Percentiles rank a stretch among this genome's conserved stretches.
phyloP scores from a whole-genome alignment of 2,113 vertebrate species.

The Orycteropus afer region DNA sequence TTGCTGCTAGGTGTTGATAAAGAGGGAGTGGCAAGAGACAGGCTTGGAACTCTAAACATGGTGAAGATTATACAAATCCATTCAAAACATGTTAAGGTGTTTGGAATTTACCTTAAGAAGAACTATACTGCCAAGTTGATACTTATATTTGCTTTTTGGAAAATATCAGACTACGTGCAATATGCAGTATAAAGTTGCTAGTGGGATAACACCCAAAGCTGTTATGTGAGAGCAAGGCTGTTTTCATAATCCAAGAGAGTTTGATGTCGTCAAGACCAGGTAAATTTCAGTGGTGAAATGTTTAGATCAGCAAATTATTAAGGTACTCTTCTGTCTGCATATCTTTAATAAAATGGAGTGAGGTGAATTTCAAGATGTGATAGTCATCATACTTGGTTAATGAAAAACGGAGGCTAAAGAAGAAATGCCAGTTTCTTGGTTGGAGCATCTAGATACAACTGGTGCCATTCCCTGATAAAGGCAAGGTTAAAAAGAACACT shows the following conservation, averaged over 20 bases:
- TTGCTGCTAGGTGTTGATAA: neutral
- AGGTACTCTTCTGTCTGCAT: neutral
- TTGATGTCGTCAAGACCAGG: neutral
- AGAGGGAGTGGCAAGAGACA: neutral
- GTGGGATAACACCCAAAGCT: neutral
- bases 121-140: neutral
- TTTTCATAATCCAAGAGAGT: neutral
- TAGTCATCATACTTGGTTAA: neutral
- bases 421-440: neutral
- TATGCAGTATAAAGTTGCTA: neutral
- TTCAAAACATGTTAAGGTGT: neutral
- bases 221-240: neutral
- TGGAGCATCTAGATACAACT: neutral
- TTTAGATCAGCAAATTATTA: neutral
- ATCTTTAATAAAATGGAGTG: neutral
- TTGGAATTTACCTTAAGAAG: neutral
- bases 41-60: neutral
- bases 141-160: neutral
- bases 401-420: neutral
- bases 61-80: neutral
- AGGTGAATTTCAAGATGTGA: neutral
- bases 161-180: neutral
- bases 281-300: neutral
- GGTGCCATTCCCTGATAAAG: neutral
- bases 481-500: neutral